A percentile compares a stretch with the other conserved stretches of the same genome.
Evolutionary conservation across 1,140 invertebrate species (phyloP).

Genomic region (Bombus polaris): DNA sequence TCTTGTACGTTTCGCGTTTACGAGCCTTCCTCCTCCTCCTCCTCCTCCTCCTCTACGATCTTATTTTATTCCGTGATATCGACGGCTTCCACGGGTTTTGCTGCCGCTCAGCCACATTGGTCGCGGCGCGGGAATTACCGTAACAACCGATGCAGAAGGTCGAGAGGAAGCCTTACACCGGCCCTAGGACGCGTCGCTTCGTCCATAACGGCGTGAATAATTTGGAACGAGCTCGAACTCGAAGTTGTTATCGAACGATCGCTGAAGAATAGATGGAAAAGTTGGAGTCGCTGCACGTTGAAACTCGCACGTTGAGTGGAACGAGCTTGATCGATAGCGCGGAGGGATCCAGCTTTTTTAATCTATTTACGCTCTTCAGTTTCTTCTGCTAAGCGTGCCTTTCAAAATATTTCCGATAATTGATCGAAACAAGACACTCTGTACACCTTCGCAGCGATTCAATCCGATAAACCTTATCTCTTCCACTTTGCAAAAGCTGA

Average conservation of each 20-base stretch:
- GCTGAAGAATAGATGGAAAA: not conserved
- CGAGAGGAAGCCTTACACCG: not conserved
- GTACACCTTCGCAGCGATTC: not conserved
- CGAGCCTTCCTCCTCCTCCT: not conserved
- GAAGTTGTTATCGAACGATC: not conserved
- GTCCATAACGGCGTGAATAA: slow-evolving; percentile 30
- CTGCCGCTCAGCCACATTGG: not conserved
- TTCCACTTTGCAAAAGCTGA: too few species aligned
- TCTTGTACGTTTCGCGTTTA: slow-evolving; percentile 40
- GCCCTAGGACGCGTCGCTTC: not conserved
- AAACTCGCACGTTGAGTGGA: not conserved
- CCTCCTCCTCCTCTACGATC: not conserved
- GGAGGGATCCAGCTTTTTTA: fast-evolving
- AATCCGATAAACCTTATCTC: not conserved
- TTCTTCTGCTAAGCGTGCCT: too few species aligned
- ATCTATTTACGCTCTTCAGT: not conserved
- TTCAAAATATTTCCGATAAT: too few species aligned
- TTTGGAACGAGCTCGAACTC: not conserved
- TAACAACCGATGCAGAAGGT: slow-evolving; percentile 18
- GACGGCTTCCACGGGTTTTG: not conserved
- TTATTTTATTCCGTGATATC: not conserved
- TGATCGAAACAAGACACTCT: too few species aligned
- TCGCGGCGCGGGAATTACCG: slow-evolving; percentile 36
- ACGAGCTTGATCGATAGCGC: not conserved
- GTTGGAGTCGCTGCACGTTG: not conserved